Evolutionary conservation across 2,797 vertebrate species (phyloP).

Genomic region (Cryptoprocta ferox): DNA sequence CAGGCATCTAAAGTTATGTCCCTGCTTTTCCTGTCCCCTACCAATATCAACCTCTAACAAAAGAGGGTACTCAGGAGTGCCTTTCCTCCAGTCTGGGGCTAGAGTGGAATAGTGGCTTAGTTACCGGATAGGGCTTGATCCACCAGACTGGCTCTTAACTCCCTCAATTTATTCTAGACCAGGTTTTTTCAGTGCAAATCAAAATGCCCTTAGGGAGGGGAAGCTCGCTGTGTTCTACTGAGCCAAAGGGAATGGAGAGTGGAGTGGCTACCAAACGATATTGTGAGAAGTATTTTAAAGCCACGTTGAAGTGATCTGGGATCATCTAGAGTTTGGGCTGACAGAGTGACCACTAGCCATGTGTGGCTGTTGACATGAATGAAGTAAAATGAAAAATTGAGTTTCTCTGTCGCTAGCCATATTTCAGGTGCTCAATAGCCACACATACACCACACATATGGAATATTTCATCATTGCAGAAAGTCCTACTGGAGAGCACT

Average conservation of each 20-base stretch:
- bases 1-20: neutral
- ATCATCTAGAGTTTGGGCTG: neutral
- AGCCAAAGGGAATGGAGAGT: neutral
- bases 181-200: constrained; percentile 1
- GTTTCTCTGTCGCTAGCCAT: neutral
- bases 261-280: neutral
- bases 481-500: neutral
- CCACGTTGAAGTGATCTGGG: neutral
- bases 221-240: neutral
- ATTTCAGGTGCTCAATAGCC: constrained; percentile 13
- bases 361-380: neutral
- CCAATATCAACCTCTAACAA: neutral
- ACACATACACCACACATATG: neutral
- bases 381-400: constrained; percentile 17
- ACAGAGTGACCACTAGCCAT: neutral
- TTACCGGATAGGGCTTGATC: neutral
- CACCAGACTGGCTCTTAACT: neutral
- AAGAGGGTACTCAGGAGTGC: neutral
- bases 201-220: neutral
- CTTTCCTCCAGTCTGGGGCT: neutral
- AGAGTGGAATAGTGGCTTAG: neutral
- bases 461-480: neutral
- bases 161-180: neutral
- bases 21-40: neutral
- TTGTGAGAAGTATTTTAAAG: neutral